Evolutionary conservation across 37 sponge, comb jelly and placozoan species (phyloP), one percentile per base, ranked within the genome.

Genomic region (Ephydatia muelleri): DNA sequence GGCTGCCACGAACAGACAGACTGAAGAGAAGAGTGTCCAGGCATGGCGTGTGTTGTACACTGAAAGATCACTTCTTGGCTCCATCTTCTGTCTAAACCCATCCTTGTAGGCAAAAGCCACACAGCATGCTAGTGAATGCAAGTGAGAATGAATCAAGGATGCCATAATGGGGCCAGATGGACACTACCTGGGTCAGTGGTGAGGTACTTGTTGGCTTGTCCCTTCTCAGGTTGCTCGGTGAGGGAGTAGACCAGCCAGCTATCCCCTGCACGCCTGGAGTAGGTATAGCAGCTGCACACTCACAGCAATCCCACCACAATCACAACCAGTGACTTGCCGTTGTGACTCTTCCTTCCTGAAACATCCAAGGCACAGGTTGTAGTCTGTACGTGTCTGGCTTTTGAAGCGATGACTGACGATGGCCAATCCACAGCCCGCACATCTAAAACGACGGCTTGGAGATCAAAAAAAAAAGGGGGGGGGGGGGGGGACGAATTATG

Each of bases 331-430:
- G 38, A 81, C 57, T 33, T 57, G 74, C 76, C 92, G 85, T 22
- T 37, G 65, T 25, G 70, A 69, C 39, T 88, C 88, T 40, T 87
- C 85, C 36, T 88, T 87, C 49, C 94, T 67, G 49, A 88, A 86
- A 67, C 95, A 94, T 21, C 92, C 95, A 26, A 94, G 67, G 70
- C 95, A 94, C 21, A 90, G 86, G 80, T 91, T 80, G 68, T 38
- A 85, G 70, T 94, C 85, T 5, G 71, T n/a, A 21, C 70, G 67
- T 9, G 84, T 69, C 25, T 86, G 81, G 34, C 86, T 88, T 19
- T 86, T 84, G 75, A 91, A 86, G 12, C 95, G 82, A 65, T 91
- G 92, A 16, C 72, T 75, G 40, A 64, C 73, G 40, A 94, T 88
- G 66, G 38, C 27, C 78, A 94, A 34, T 21, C 57, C 64, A 79